Evolutionary conservation across 2,797 vertebrate species (phyloP).

Genomic region (Champsocephalus esox): DNA sequence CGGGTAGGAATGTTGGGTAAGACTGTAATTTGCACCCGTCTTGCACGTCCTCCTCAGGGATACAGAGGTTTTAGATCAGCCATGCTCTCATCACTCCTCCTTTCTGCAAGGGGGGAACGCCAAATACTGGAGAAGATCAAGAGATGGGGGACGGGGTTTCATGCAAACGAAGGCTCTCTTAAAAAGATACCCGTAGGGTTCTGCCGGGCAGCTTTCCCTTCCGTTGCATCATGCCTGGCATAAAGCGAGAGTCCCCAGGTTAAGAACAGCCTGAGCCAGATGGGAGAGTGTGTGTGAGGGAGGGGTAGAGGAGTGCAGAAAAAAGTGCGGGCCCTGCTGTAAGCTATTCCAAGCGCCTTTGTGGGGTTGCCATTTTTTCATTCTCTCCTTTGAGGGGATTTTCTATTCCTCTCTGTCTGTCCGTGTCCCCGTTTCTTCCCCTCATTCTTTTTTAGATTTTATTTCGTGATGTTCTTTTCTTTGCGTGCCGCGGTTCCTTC

Average conservation of each 20-base stretch:
- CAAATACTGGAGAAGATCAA: conserved; percentile 60
- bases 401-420: conserved; percentile 57
- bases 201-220: conserved; percentile 77
- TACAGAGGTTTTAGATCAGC: conserved; percentile 44
- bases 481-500: conserved; percentile 58
- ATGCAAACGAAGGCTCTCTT: conserved; percentile 51
- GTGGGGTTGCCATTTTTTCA: conserved; percentile 69
- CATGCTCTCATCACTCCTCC: conserved; percentile 38
- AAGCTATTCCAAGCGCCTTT: conserved; percentile 73
- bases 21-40: conserved; percentile 32
- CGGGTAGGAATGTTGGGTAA: not conserved
- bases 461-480: conserved; percentile 57
- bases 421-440: conserved; percentile 50
- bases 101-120: conserved; percentile 35
- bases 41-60: conserved; percentile 27
- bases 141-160: conserved; percentile 52
- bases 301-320: conserved; percentile 53
- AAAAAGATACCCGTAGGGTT: conserved; percentile 69
- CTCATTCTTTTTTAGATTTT: conserved; percentile 38
- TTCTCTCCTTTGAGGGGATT: conserved; percentile 71
- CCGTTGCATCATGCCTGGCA: conserved; percentile 82
- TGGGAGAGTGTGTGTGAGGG: conserved; percentile 49
- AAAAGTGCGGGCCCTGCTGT: conserved; percentile 54
- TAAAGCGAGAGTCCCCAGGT: conserved; percentile 74
- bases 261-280: conserved; percentile 76